Conservation (phyloP, 2,113 vertebrate species). For the Nannospalax galili region DNA sequence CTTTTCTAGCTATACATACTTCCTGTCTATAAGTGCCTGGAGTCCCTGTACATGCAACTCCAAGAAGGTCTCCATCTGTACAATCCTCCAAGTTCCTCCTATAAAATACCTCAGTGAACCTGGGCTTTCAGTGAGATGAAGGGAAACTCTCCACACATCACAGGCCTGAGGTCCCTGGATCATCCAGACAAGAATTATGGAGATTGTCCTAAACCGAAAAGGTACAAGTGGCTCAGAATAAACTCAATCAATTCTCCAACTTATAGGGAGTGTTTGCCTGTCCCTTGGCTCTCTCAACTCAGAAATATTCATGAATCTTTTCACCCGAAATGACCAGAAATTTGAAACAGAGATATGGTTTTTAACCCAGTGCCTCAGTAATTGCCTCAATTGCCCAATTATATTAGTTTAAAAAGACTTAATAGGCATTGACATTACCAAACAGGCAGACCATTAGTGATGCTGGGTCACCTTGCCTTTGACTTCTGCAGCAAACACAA, state of each 20-base stretch:
- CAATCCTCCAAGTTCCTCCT: neutral
- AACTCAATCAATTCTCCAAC: neutral
- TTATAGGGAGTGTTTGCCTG: neutral
- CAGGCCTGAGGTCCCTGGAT: neutral
- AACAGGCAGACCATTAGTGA: neutral
- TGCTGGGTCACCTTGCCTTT: neutral
- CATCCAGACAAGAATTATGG: neutral
- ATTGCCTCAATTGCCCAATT: slow-evolving; percentile 49
- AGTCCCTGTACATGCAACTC: neutral
- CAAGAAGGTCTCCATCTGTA: neutral
- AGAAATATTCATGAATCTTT: neutral
- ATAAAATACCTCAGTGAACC: neutral
- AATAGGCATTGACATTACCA: neutral
- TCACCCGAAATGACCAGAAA: slow-evolving; percentile 34
- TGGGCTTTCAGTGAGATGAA: neutral
- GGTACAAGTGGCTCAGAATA: neutral
- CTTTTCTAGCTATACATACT: neutral
- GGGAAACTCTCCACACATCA: neutral
- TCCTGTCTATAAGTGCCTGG: neutral
- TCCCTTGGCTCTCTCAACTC: neutral
- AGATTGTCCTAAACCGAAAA: neutral
- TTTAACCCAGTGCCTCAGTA: slow-evolving; percentile 49
- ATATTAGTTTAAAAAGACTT: slow-evolving; percentile 30
- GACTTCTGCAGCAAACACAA: neutral
- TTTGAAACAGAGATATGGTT: neutral